Base-by-base conservation (phyloP, 2,888 invertebrate species). In the Copidosoma aretas region DNA sequence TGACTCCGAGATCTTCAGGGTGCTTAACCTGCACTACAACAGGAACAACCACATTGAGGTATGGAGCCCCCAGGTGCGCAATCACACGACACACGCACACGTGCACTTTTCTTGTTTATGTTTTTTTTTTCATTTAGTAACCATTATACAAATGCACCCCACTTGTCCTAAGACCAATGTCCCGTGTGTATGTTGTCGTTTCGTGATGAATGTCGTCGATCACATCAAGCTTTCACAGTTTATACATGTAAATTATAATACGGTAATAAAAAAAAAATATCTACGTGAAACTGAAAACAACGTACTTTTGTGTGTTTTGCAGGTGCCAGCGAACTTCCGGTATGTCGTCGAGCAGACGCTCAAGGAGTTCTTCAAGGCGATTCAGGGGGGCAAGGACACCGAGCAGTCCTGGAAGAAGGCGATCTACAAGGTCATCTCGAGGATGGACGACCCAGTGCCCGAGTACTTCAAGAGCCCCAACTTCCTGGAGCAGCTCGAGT, bases 321-420 rank as follows among this genome's bases (percentile, higher is more conserved):
- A 99, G 99, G 98, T 98, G 78, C 99, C 99, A 74, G 91, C 93
- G 78, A 94, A 94, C 88, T 98, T 99, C 89, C 92, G 97, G 85
- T 93, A 91, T 85, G 98, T 98, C 77, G 95, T 98, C 73, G 97
- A 99, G 85, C 95, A 97, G 86, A 98, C 99, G 70, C 88, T 99
- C 75, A 91, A 95, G 77, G 99, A 99, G 87, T 99, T 99, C 89
- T 99, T 95, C 92, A 95, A 96, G 86, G 95, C 99, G 77, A 94
- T 99, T 83, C 93, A 94, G 84, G 91, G 93, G 81, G 96, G 95
- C 77, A 97, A 98, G 86, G 99, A 99, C 87, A 89, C 91, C 71
- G 99, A 99, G 84, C 98, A 98, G 85, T 98, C 98, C 82, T 99
- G 99, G 99, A 99, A 99, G 89, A 99, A 99, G 86, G 93, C 97